Percentiles rank a stretch among this genome's conserved stretches.
These are phyloP conservation scores for Phalangium opilio DNA, from an alignment of 2,888 invertebrate genomes.

Conservation along the genomic window DNA sequence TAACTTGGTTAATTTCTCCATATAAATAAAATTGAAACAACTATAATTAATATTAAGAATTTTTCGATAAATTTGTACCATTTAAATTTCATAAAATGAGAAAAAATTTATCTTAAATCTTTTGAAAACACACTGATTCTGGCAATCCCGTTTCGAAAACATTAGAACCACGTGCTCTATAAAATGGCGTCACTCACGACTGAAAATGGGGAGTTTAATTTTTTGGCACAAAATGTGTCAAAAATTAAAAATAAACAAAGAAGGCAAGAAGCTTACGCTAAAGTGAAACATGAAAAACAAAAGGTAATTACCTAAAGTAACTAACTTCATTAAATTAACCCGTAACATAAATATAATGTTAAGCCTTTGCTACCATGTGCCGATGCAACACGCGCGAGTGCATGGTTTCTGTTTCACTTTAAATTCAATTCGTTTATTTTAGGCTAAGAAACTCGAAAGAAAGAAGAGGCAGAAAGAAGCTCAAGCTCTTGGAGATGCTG, in stretches of 20 bases:
- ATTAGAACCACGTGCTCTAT: no score
- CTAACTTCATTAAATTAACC: no score
- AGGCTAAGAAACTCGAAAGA: constrained; percentile 10
- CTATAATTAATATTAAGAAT: no score
- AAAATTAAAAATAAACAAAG: constrained; percentile 18
- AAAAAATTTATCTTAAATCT: no score
- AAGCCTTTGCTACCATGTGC: neutral
- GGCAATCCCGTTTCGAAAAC: no score
- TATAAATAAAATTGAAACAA: no score
- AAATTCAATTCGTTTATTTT: neutral
- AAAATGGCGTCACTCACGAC: no score
- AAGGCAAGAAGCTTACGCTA: constrained; percentile 15
- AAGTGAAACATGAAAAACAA: constrained; percentile 14
- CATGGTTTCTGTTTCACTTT: neutral
- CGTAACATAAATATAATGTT: neutral
- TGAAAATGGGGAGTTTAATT: neutral
- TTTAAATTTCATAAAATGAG: no score
- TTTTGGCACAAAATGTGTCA: constrained; percentile 12
- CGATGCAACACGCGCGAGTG: neutral
- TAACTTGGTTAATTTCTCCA: no score
- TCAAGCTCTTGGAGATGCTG: constrained; percentile 10
- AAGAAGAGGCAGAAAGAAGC: constrained; percentile 11
- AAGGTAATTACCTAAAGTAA: neutral
- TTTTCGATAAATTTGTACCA: no score
- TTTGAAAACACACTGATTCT: no score